Conservation (phyloP, 2,113 vertebrate genomes). For the Megaceryle torquata region DNA sequence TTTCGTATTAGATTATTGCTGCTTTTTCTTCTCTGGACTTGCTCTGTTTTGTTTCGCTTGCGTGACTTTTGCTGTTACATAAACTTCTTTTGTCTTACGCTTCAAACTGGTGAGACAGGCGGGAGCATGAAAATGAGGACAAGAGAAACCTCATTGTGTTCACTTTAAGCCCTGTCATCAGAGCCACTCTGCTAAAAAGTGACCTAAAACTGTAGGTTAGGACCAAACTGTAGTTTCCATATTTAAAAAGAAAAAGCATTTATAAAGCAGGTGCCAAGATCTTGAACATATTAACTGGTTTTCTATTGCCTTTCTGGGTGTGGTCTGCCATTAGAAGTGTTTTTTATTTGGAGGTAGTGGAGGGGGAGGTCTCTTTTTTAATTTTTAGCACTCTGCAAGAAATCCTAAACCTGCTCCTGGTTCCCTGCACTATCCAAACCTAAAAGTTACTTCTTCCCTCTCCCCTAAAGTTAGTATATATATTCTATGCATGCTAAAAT, state of each 20-base stretch:
- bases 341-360: not conserved
- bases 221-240: not conserved
- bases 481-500: not conserved
- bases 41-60: not conserved
- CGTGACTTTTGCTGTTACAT: not conserved
- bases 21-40: not conserved
- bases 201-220: not conserved
- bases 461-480: not conserved
- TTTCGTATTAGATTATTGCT: not conserved
- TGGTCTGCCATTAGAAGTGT: not conserved
- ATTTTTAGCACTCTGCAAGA: not conserved
- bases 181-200: not conserved
- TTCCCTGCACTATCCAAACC: not conserved
- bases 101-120: not conserved
- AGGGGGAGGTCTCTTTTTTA: not conserved
- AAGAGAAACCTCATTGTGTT: not conserved
- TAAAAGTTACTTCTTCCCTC: not conserved
- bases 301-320: not conserved
- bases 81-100: not conserved
- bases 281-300: not conserved
- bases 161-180: not conserved
- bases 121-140: not conserved
- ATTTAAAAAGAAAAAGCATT: not conserved
- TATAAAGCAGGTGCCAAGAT: not conserved
- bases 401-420: not conserved